Conservation (phyloP, 2,888 invertebrate genomes). For the Thera britannica region DNA sequence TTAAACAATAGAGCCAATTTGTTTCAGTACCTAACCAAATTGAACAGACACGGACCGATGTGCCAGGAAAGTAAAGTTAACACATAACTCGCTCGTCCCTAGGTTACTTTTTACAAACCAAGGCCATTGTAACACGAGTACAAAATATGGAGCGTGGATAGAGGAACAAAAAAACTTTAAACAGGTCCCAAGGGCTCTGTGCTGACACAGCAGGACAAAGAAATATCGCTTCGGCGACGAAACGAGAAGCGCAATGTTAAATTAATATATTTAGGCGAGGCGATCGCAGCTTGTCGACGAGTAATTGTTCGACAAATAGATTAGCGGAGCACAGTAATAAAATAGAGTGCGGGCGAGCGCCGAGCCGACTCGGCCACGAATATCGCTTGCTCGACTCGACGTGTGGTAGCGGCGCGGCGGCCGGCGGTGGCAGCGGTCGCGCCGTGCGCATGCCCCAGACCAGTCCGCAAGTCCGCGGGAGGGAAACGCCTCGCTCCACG, state of each 20-base stretch:
- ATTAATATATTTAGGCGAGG: constrained; percentile 56
- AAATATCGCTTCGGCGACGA: constrained; percentile 39
- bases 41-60: constrained; percentile 1
- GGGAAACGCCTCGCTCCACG: constrained; percentile 77
- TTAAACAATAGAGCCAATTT: constrained; percentile 14
- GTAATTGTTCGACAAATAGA: constrained; percentile 68
- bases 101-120: constrained; percentile 65
- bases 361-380: constrained; percentile 48
- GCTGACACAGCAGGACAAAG: constrained; percentile 62
- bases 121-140: constrained; percentile 62
- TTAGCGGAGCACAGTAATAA: constrained; percentile 63
- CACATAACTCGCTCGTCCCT: constrained; percentile 41
- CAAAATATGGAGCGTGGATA: constrained; percentile 48
- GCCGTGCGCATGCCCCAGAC: constrained; percentile 74
- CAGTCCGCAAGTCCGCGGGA: constrained; percentile 72
- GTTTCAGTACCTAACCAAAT: constrained; percentile 15
- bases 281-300: constrained; percentile 56
- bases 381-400: constrained; percentile 47
- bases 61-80: constrained; percentile 33
- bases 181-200: constrained; percentile 50
- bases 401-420: constrained; percentile 57
- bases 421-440: constrained; percentile 5
- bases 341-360: constrained; percentile 69
- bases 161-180: constrained; percentile 66
- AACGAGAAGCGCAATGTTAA: constrained; percentile 50